Percentiles rank a stretch among this genome's conserved stretches.
These are phyloP conservation scores for Strix uralensis DNA, from an alignment of 2,113 vertebrate genomes.

Conservation along the genomic window DNA sequence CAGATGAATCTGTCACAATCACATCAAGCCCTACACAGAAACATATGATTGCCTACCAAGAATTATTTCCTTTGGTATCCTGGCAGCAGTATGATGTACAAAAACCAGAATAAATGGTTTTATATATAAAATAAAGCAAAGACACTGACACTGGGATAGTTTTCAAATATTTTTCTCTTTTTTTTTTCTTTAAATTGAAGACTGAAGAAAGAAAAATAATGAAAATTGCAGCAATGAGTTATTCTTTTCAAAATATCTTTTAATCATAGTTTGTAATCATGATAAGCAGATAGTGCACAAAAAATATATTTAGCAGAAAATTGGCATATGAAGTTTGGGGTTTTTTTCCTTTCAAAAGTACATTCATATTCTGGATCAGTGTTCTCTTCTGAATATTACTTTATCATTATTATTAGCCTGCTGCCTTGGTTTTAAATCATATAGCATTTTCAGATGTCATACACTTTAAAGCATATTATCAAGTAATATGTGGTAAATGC, in stretches of 20 bases:
- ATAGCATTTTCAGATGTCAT: background rate
- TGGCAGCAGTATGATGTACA: background rate
- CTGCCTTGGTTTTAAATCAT: background rate
- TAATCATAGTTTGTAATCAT: background rate
- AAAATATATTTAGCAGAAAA: background rate
- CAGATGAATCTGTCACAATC: background rate
- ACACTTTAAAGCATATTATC: background rate
- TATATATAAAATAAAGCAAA: background rate
- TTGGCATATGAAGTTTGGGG: background rate
- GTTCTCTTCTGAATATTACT: background rate
- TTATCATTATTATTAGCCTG: background rate
- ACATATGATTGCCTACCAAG: background rate
- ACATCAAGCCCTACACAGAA: background rate
- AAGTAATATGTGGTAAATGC: background rate
- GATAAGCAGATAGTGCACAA: background rate
- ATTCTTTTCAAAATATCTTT: background rate
- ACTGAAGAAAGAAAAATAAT: background rate
- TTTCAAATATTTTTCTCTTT: background rate
- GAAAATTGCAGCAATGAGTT: background rate
- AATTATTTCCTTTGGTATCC: background rate
- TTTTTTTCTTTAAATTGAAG: background rate
- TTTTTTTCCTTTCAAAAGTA: background rate
- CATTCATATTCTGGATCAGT: background rate
- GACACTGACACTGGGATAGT: rapidly evolving
- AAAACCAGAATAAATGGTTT: background rate